Conservation (phyloP, 2,113 vertebrate species). For the Gnathonemus longibarbis region DNA sequence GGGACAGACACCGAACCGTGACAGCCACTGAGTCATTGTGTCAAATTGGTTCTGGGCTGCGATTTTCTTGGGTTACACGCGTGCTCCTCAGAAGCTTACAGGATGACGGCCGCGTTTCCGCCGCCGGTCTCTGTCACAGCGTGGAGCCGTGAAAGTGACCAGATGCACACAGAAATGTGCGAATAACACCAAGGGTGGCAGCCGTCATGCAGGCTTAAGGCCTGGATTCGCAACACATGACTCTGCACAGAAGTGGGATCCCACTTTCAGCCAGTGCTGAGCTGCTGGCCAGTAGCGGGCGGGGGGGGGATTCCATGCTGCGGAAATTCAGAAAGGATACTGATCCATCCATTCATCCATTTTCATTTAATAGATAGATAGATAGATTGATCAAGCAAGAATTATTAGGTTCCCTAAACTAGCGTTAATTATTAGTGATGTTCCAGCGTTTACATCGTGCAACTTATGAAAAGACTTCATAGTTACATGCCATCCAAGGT, state of each 20-base stretch:
- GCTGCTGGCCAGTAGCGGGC: neutral
- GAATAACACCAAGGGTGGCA: conserved; percentile 2
- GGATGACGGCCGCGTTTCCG: neutral
- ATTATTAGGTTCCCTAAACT: neutral
- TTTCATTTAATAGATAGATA: neutral
- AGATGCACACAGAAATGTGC: conserved; percentile 24
- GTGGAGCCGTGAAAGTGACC: neutral
- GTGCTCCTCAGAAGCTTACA: neutral
- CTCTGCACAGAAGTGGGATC: neutral
- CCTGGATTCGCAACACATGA: conserved; percentile 2
- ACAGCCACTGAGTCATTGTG: neutral
- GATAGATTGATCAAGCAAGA: neutral
- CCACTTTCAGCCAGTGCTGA: neutral
- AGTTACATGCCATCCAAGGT: no score
- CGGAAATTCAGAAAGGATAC: neutral
- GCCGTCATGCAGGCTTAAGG: conserved; percentile 8
- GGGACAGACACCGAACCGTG: neutral
- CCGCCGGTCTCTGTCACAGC: conserved; percentile 8
- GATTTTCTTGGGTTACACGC: neutral
- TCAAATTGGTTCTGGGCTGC: neutral
- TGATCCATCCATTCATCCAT: neutral
- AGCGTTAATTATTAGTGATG: neutral
- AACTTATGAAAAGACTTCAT: neutral
- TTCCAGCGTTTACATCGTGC: neutral
- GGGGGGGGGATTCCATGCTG: neutral